Conservation (phyloP, 1,140 invertebrate species). For the Galendromus occidentalis region DNA sequence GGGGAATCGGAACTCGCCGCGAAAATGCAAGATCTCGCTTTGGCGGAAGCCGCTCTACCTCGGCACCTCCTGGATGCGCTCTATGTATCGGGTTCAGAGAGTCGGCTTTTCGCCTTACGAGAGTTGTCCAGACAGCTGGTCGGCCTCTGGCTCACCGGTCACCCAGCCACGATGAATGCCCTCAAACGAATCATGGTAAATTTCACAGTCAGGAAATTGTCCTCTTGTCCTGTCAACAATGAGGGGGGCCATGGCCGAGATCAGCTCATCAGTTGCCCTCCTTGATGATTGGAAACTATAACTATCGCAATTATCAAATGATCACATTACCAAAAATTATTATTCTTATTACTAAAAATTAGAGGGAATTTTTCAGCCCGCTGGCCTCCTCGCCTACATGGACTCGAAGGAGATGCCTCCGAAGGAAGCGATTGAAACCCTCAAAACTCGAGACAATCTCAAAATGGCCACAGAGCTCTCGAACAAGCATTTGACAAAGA, state of each 20-base stretch:
- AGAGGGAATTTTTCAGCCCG: slow-evolving; percentile 29
- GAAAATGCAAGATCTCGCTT: slow-evolving; percentile 82
- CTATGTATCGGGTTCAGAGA: slow-evolving; percentile 54
- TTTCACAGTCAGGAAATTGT: no score
- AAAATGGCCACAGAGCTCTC: slow-evolving; percentile 45
- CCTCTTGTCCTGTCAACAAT: not conserved
- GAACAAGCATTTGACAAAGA: slow-evolving; percentile 20
- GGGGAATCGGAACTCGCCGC: slow-evolving; percentile 68
- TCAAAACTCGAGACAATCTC: slow-evolving; percentile 77
- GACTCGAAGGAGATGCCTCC: slow-evolving; percentile 71
- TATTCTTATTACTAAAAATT: not conserved
- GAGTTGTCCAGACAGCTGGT: slow-evolving; percentile 90
- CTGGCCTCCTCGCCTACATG: slow-evolving; percentile 69
- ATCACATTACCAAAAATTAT: not conserved
- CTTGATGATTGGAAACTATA: slow-evolving; percentile 19
- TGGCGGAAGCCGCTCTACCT: slow-evolving; percentile 90
- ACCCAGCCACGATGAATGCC: slow-evolving; percentile 70
- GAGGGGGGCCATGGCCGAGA: not conserved
- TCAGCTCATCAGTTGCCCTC: no score
- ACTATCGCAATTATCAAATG: no score
- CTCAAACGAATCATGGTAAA: slow-evolving; percentile 69
- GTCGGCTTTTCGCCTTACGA: slow-evolving; percentile 49
- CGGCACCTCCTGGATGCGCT: slow-evolving; percentile 77
- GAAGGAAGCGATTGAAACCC: slow-evolving; percentile 46
- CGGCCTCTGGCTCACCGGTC: slow-evolving; percentile 86